Evolutionary conservation across 2,113 vertebrate genomes (phyloP), one percentile per base, ranked within the genome.

Genomic region (Sapayoa aenigma): DNA sequence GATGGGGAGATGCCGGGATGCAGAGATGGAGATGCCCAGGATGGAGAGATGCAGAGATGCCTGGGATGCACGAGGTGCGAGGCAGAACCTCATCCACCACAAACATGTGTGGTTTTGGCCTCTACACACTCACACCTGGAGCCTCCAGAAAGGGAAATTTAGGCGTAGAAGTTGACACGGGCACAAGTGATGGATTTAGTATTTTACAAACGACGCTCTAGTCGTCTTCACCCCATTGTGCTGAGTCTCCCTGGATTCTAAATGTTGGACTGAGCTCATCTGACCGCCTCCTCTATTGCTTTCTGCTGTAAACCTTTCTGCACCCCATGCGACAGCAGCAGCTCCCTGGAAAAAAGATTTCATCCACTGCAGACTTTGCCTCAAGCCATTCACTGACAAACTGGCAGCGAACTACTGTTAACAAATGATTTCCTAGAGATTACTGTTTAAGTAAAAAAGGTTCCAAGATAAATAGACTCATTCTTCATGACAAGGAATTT

Each of bases 351-450:
- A 93, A 93, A 93, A 92, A 77, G 75, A 89, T 88, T 97, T 91
- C 88, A 63, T 78, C 87, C 35, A 25, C 91, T 91, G 89, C 94
- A 88, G 91, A 81, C 87, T 97, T 94, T 59, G 95, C 97, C 95
- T 95, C 89, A 59, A 97, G 95, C 93, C 94, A 96, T 95, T 95
- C 93, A 93, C 92, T 92, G 95, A 94, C 95, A 95, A 95, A 94
- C 94, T 96, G 95, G 92, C 93, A 96, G 96, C 41, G 49, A 95
- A 80, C 90, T 79, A 84, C 94, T 95, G 94, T 80, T 97, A 96
- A 96, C 86, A 96, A 97, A 97, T 93, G 77, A 95, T 97, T 97
- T 97, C 95, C 94, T 96, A 96, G 94, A 96, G 97, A 97, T 95
- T 96, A 96, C 82, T 62, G 89, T 86, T 97, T 78, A 95, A 97